Percentiles rank a stretch among this genome's conserved stretches.
Conservation (phyloP, 2,888 invertebrate genomes). For the Dendrolimus pini region DNA sequence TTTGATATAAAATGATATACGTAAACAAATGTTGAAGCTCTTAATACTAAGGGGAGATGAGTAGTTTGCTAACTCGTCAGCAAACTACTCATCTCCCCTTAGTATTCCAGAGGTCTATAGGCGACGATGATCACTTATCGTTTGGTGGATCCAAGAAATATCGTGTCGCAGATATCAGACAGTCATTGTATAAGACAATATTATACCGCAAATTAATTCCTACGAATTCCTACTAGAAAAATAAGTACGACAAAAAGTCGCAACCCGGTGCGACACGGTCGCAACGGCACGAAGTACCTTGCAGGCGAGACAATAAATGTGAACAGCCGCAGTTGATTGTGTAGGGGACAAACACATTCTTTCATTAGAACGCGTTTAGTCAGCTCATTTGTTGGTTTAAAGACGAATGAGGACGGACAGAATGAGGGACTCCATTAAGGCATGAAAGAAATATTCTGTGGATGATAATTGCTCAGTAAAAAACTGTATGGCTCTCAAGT, state of each 20-base stretch:
- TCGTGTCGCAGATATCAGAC: too few species aligned
- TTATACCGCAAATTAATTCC: too few species aligned
- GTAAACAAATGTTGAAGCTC: too few species aligned
- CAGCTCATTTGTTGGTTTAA: constrained; percentile 28
- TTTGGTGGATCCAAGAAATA: not conserved
- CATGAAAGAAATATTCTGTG: not conserved
- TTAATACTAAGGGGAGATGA: too few species aligned
- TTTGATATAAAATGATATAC: too few species aligned
- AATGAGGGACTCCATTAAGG: not conserved
- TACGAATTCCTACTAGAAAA: too few species aligned
- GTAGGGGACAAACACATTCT: constrained; percentile 35
- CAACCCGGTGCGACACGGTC: not conserved
- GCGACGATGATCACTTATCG: not conserved
- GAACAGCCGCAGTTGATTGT: constrained; percentile 37
- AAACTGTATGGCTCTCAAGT: not conserved
- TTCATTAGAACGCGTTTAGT: constrained; percentile 49
- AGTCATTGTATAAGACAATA: too few species aligned
- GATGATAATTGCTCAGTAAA: not conserved
- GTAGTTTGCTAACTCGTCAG: too few species aligned
- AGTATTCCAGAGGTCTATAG: not conserved
- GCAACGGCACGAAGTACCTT: not conserved
- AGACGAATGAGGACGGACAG: constrained; percentile 6
- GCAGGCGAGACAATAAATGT: constrained; percentile 21
- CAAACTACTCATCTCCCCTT: not conserved
- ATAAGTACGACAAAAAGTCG: not conserved